phyloP scores from a whole-genome alignment of 2,888 invertebrate species.

The Cheilosia vulpina region DNA sequence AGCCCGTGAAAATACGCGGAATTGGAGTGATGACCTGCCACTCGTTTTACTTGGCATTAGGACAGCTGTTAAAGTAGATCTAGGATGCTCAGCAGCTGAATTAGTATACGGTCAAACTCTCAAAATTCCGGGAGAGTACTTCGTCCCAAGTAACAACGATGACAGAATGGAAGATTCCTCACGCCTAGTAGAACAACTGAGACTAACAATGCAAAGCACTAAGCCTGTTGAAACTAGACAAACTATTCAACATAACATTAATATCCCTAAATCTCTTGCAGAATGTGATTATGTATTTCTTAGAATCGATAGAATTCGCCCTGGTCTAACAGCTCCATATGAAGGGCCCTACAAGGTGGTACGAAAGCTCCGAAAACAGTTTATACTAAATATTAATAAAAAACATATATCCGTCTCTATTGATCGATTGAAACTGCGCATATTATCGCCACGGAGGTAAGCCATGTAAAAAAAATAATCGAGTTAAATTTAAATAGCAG shows the following conservation, averaged over 20 bases:
- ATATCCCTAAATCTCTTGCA: constrained; percentile 25
- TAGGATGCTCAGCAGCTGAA: constrained; percentile 32
- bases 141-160: not conserved
- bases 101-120: constrained; percentile 52
- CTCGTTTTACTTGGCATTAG: constrained; percentile 49
- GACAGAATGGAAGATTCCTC: not conserved
- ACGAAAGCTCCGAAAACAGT: constrained; percentile 34
- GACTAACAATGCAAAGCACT: constrained; percentile 12
- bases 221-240: constrained; percentile 1
- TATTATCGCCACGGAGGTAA: constrained; percentile 17
- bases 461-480: not conserved
- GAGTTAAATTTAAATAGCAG: constrained; percentile 1
- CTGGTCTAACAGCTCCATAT: constrained; percentile 32
- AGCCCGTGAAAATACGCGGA: constrained; percentile 16
- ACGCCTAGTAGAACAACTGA: not conserved
- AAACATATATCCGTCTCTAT: constrained; percentile 29
- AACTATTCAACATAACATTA: not conserved
- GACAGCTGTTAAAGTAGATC: constrained; percentile 24
- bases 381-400: constrained; percentile 4
- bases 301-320: constrained; percentile 33
- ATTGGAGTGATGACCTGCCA: constrained; percentile 38
- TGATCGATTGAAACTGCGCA: constrained; percentile 45
- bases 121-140: constrained; percentile 28
- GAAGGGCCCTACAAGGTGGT: constrained; percentile 50
- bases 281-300: constrained; percentile 28